Conservation (phyloP, 2,797 vertebrate genomes). For the Hemitrygon akajei region DNA sequence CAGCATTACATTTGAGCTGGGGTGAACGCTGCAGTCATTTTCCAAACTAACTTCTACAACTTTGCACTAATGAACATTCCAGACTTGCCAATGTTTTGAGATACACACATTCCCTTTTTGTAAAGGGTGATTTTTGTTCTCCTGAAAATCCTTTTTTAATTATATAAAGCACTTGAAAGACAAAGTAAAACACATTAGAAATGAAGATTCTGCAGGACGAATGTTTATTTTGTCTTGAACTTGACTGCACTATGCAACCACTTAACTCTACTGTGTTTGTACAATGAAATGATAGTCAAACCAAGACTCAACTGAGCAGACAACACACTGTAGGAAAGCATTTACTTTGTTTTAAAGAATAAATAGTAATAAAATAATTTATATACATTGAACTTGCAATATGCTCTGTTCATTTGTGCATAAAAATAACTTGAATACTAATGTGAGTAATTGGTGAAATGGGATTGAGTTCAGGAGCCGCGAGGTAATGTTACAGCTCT, state of each 20-base stretch:
- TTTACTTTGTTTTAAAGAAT: conserved; percentile 56
- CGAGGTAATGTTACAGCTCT: too few species aligned
- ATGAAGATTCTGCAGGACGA: conserved; percentile 61
- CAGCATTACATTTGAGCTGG: background rate
- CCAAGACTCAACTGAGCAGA: conserved; percentile 54
- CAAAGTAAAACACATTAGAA: conserved; percentile 40
- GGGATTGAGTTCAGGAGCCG: too few species aligned
- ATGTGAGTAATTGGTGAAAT: background rate
- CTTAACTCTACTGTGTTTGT: conserved; percentile 41
- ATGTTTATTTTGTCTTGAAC: conserved; percentile 60
- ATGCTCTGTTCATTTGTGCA: conserved; percentile 21
- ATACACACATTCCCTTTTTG: background rate
- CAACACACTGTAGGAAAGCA: conserved; percentile 59
- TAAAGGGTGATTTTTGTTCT: conserved; percentile 55
- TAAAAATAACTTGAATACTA: conserved; percentile 31
- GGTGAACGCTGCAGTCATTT: background rate
- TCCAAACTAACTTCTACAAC: conserved; percentile 34
- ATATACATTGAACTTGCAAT: conserved; percentile 48
- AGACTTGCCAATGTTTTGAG: conserved; percentile 49
- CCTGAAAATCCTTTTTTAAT: conserved; percentile 58
- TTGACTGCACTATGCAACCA: conserved; percentile 61
- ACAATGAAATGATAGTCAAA: conserved; percentile 48
- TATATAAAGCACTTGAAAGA: conserved; percentile 50
- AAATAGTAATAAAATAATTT: conserved; percentile 72
- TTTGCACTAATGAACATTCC: conserved; percentile 60